Percentiles rank a stretch among this genome's conserved stretches.
These are phyloP conservation scores for Gambelia wislizenii DNA, from an alignment of 2,797 vertebrate genomes.

Conservation along the genomic window DNA sequence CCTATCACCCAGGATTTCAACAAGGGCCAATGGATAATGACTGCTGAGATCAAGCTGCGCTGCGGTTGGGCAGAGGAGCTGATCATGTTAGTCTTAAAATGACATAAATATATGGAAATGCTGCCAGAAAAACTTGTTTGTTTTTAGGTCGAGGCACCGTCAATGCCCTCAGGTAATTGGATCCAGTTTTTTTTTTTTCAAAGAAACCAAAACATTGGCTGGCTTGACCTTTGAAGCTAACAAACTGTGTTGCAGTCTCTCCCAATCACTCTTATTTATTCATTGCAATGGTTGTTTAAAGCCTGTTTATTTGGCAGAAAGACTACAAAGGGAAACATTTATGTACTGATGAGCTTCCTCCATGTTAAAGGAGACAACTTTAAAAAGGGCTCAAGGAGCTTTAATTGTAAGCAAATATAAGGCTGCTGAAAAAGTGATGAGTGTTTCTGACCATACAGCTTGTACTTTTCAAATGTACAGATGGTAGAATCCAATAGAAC, in stretches of 20 bases:
- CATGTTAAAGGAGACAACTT: constrained; percentile 25
- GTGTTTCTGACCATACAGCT: neutral
- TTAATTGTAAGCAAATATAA: constrained; percentile 21
- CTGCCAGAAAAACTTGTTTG: constrained; percentile 46
- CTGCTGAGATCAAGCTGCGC: constrained; percentile 28
- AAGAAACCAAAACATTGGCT: constrained; percentile 34
- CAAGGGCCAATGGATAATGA: constrained; percentile 37
- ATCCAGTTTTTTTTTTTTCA: no score
- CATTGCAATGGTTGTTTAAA: constrained; percentile 34
- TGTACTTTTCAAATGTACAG: constrained; percentile 16
- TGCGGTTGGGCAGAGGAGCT: constrained; percentile 22
- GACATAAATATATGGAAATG: constrained; percentile 50
- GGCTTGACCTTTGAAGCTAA: constrained; percentile 66
- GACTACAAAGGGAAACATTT: constrained; percentile 2
- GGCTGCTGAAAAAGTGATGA: constrained; percentile 10
- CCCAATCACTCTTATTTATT: constrained; percentile 45
- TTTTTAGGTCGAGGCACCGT: constrained; percentile 56
- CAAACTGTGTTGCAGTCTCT: constrained; percentile 48
- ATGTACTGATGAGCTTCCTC: constrained; percentile 20
- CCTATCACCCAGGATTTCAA: constrained; percentile 47
- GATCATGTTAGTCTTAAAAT: constrained; percentile 44
- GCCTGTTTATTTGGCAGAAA: constrained; percentile 30
- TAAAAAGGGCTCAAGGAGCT: neutral
- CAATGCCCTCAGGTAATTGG: constrained; percentile 54
- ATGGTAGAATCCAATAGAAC: neutral